A percentile compares a stretch with the other conserved stretches of the same genome.
These are phyloP conservation scores for Apoda limacodes DNA, from an alignment of 2,888 invertebrate species.

Conservation along the genomic window DNA sequence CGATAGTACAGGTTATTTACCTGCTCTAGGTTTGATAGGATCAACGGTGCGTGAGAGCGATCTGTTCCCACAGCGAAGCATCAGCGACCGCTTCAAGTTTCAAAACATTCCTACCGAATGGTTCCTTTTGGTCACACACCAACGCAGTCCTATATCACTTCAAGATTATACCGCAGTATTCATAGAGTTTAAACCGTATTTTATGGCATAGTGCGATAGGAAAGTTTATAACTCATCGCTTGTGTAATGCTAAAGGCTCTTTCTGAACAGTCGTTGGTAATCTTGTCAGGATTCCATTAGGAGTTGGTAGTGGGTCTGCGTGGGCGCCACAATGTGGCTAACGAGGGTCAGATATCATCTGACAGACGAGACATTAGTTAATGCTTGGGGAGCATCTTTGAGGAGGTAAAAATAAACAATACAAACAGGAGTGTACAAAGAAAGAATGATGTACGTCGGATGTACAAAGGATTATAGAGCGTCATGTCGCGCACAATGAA, in stretches of 20 bases:
- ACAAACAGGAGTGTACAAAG: conserved; percentile 33
- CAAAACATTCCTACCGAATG: no score
- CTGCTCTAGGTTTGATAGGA: conserved; percentile 32
- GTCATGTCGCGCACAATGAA: conserved; percentile 53
- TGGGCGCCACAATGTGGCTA: conserved; percentile 60
- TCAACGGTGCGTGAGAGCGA: conserved; percentile 51
- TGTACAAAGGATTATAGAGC: conserved; percentile 56
- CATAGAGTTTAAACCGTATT: no score
- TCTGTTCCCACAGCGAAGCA: conserved; percentile 40
- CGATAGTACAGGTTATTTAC: neutral
- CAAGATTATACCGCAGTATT: no score
- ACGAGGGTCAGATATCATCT: conserved; percentile 58
- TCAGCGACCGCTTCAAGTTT: no score
- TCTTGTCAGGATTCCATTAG: conserved; percentile 48
- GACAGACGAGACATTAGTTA: no score
- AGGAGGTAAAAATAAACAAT: conserved; percentile 32
- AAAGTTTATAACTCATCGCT: no score
- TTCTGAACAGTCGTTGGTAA: conserved; percentile 40
- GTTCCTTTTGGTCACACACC: no score
- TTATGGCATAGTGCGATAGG: no score
- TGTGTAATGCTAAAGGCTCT: no score
- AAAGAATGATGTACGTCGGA: conserved; percentile 40
- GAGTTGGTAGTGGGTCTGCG: no score
- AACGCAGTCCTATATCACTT: no score
- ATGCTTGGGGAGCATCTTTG: no score